Percentiles rank a stretch among this genome's conserved stretches.
These are phyloP conservation scores for Theristicus caerulescens DNA, from an alignment of 2,113 vertebrate genomes.

Conservation along the genomic window DNA sequence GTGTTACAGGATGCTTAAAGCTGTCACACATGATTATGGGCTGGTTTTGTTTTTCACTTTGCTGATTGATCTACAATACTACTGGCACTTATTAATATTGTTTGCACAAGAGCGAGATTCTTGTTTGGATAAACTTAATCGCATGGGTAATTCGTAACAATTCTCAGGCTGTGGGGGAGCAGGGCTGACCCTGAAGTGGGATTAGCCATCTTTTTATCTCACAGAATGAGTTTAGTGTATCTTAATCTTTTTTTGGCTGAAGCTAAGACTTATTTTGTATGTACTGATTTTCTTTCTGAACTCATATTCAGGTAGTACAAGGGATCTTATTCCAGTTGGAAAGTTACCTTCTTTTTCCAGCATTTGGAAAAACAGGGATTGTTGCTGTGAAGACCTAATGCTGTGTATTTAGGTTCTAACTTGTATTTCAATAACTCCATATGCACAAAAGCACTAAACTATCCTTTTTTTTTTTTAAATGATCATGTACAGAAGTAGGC, in stretches of 20 bases:
- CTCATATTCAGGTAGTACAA: not conserved
- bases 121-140: not conserved
- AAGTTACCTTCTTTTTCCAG: not conserved
- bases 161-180: not conserved
- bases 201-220: not conserved
- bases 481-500: not conserved
- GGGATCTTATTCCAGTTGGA: not conserved
- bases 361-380: not conserved
- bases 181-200: not conserved
- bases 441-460: not conserved
- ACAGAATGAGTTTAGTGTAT: not conserved
- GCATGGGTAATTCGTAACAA: not conserved
- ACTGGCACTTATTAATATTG: not conserved
- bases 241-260: not conserved
- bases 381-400: not conserved
- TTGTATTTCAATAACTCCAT: not conserved
- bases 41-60: not conserved
- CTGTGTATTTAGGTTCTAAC: not conserved
- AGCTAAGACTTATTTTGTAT: not conserved
- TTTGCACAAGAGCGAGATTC: not conserved
- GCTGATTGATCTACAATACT: not conserved
- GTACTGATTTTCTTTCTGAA: not conserved
- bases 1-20: not conserved
- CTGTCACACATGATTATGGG: not conserved
- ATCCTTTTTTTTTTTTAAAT: not conserved